Conservation (phyloP, 1,140 invertebrate species). For the Tyrophagus putrescentiae region DNA sequence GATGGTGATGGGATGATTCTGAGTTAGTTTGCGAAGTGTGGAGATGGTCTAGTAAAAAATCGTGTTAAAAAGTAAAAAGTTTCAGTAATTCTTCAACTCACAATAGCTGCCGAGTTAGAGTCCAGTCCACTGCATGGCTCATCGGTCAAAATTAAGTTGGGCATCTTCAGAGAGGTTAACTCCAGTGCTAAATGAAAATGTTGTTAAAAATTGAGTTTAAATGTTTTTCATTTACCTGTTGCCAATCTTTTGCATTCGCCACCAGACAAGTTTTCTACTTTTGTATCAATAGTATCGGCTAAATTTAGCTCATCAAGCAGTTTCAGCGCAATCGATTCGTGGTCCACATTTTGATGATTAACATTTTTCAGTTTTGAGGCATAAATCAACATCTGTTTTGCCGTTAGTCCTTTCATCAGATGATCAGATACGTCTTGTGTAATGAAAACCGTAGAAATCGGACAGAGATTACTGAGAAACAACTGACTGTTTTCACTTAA, state of each 20-base stretch:
- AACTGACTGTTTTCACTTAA: conserved; percentile 7
- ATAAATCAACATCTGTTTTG: conserved; percentile 11
- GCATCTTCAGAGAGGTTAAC: conserved; percentile 63
- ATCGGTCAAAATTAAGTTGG: conserved; percentile 39
- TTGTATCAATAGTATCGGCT: conserved; percentile 40
- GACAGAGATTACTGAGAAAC: neutral
- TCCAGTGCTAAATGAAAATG: conserved; percentile 88
- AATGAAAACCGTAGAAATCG: conserved; percentile 8
- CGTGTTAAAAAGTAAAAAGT: neutral
- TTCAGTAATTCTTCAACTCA: neutral
- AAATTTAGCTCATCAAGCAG: neutral
- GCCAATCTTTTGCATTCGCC: conserved; percentile 81
- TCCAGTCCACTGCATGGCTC: conserved; percentile 22
- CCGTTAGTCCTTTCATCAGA: conserved; percentile 14
- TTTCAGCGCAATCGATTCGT: neutral
- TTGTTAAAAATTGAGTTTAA: too few relatives aligned
- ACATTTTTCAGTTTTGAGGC: conserved; percentile 14
- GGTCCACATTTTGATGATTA: neutral
- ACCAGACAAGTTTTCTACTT: conserved; percentile 64
- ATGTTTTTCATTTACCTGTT: too few relatives aligned
- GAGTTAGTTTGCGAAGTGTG: conserved; percentile 41
- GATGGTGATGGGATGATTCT: conserved; percentile 1
- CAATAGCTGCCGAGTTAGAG: conserved; percentile 31
- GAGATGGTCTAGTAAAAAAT: conserved; percentile 61
- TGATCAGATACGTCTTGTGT: conserved; percentile 16